These are phyloP conservation scores for Temnothorax longispinosus DNA, from an alignment of 1,140 invertebrate species.

Conservation along the genomic window DNA sequence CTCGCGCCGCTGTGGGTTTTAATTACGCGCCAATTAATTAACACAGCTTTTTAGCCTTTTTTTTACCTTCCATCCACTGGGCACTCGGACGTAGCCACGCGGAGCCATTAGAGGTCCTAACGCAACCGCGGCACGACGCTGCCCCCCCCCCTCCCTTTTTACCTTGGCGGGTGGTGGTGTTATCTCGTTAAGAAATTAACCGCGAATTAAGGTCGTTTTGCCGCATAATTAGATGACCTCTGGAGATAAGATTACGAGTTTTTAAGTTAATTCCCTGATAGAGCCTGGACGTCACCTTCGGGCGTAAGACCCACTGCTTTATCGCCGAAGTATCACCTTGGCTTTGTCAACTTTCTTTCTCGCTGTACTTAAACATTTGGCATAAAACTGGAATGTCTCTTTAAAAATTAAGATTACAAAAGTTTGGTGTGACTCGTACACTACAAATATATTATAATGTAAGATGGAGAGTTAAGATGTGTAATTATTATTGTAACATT, in stretches of 20 bases:
- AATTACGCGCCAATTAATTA: conserved; percentile 83
- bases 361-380: background rate
- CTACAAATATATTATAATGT: background rate
- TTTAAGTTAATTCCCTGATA: conserved; percentile 63
- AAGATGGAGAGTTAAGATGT: background rate
- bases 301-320: background rate
- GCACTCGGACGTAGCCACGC: conserved; percentile 72
- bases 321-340: background rate
- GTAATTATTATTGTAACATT: background rate
- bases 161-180: conserved; percentile 45
- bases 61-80: conserved; percentile 55
- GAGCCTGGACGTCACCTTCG: conserved; percentile 23
- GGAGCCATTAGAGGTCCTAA: conserved; percentile 77
- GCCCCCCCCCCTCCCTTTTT: conserved; percentile 42
- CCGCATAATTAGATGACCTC: conserved; percentile 75
- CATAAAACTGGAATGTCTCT: background rate
- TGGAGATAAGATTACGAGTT: conserved; percentile 73
- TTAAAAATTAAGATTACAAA: background rate
- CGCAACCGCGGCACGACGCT: conserved; percentile 64
- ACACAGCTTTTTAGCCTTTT: conserved; percentile 57
- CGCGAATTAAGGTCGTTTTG: conserved; percentile 74
- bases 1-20: conserved; percentile 75
- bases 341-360: background rate
- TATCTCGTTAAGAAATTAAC: conserved; percentile 78
- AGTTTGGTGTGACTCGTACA: background rate